Base-by-base conservation (phyloP, 2,113 vertebrate genomes). In the Chunga burmeisteri region DNA sequence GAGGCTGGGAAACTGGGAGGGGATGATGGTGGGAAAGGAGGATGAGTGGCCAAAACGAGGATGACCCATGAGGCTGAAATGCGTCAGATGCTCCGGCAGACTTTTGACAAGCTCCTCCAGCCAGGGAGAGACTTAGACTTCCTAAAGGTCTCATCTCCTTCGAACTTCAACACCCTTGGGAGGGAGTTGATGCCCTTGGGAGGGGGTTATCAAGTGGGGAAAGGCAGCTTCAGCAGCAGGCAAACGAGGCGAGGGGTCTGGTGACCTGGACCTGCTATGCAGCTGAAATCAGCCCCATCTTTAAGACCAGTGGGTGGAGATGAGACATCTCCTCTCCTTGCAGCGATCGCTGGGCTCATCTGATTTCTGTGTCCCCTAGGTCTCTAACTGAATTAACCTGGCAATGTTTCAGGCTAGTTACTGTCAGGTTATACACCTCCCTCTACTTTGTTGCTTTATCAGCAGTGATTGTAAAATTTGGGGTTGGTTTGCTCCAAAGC, bases 31-130 rank as follows among this genome's bases (percentile, higher is more conserved):
- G 89, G 73, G 52, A 40, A 81, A 84, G 73, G 61, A 63, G 21
- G 58, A 34, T 65, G 49, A 1, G 1, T 0, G 4, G 46, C 40
- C 46, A 65, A 59, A 86, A n/a, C 0, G 4, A 3, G 22, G 61
- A 56, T 47, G 62, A 75, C 4, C 42, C 29, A 32, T 3, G 30
- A 80, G 20, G 20, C 29, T 91, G 89, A 42, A 86, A 67, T 13
- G 32, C 67, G 40, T 68, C 62, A 72, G 82, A 30, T 70, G 34
- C 36, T 87, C 62, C 1, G 0, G 47, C 19, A 40, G 26, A 50
- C 50, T 83, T 77, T 84, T 49, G 87, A 50, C 10, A 40, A 52
- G 16, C 27, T 83, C 78, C 56, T 80, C 13, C 38, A 74, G 21
- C 32, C 42, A 42, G 11, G 4, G 52, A 63, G 26, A 67, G 36